Evolutionary conservation across 2,888 invertebrate genomes (phyloP), one percentile per base, ranked within the genome.

Genomic region (Eurytoma californica): DNA sequence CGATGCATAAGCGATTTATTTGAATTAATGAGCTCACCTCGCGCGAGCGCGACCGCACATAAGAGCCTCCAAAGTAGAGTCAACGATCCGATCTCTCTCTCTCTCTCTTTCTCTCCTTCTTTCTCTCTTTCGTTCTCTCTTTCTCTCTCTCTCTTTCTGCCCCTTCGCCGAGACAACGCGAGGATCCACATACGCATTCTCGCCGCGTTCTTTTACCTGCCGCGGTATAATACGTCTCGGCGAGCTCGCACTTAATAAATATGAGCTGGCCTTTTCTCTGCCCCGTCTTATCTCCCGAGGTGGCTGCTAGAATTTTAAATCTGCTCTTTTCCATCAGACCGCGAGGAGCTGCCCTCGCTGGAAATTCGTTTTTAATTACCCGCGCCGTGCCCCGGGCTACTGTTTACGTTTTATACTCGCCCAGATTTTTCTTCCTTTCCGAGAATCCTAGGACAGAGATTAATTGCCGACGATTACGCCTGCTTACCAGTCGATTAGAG

Each of bases 1-100:
- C 77, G 84, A 86, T 84, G 85, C 85, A 86, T 86, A 84, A 84
- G 81, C 86, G 85, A 86, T 86, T 86, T 86, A 86, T 86, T 85
- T 85, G 86, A 86, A 86, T 86, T 86, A 86, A 86, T 86, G 86
- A 86, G 86, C 85, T 86, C 83, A 83, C 82, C 83, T 82, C 79
- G 70, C 67, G 77, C 70, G 55, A 76, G 74, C 70, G 55, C 39
- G 51, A 72, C 18, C 72, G 24, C 24, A 20, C 20, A 61, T 49
- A 58, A 58, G 66, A 55, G 63, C 72, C 18, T 12, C 75, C 39
- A 39, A 39, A 39, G 39, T 39, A 53, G 61, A 79, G 72, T 79
- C 81, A 73, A 79, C 72, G 81, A 80, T 80, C 78, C 63, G 72
- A 78, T 81, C 78, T 72, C 39, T 55, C 49, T 55, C 60, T 58